Base-by-base conservation (phyloP, 2,797 vertebrate species). In the Rhabdomys pumilio region DNA sequence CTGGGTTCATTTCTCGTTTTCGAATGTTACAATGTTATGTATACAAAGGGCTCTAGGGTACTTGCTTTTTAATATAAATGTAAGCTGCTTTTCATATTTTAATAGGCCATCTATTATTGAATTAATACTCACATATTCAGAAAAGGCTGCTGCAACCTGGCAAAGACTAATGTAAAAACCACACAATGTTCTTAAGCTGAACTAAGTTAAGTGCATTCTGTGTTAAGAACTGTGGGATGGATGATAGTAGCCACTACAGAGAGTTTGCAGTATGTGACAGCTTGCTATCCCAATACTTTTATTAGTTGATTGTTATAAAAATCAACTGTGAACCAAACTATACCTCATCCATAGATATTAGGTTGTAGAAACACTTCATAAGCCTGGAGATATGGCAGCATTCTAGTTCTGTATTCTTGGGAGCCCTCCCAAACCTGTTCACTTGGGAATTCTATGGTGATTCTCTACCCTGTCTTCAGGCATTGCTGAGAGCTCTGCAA, bases 341-440 rank as follows among this genome's bases (percentile, higher is more conserved):
- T 12, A 73, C 10, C 38, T 75, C 17, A 53, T 13, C 67, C n/a
- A 47, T 69, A 50, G 73, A 79, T 63, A 75, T 77, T 91, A 47
- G 34, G 61, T 93, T 95, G 82, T 38, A 93, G 89, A 89, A 94
- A 20, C 17, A 29, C 22, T 81, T 72, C 12, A 24, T 86, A 76
- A 90, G 34, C 7, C 17, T 79, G 19, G 61, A 95, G 82, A 91
- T 29, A 67, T 90, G 84, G 55, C 24, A 26, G 1, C 5, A 0
- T 93, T 92, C 53, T 3, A 77, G 5, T 4, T 69, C 47, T n/a
- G 6, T 88, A 38, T 44, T 83, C 69, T 3, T 59, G 31, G 0
- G 59, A 34, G 12, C 10, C 8, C 69, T 29, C 29, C 3, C 13
- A 55, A 11, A 85, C 4, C 5, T 34, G 19, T 17, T 55, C 55